Evolutionary conservation across 1,140 invertebrate species (phyloP), one percentile per base, ranked within the genome.

Genomic region (Aphaenogaster floridana): DNA sequence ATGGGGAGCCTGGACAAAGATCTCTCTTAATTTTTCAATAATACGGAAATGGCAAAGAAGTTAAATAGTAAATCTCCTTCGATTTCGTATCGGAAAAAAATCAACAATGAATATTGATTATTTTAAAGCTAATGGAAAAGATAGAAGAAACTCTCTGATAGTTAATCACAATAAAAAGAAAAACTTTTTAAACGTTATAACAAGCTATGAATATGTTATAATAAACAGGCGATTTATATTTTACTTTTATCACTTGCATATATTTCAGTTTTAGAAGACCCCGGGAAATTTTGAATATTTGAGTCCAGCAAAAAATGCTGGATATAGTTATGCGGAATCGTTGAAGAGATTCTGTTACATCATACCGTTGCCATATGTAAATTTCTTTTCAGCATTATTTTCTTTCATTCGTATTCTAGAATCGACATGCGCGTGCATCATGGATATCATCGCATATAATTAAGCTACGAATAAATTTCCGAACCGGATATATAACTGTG

Each of bases 291-390:
- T 77, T 57, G 4, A 15, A 52, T 0, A 17, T 3, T 50, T 28
- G 28, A 36, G 2, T 57, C 0, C 2, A 64, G 28, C 28, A 42
- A 57, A 48, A 74, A 57, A 3, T 21, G n/a, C 2, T 76, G 9
- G 7, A 76, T 54, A 50, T 36, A 3, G 50, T 28, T 77, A 77
- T n/a, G 17, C 7, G 34, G 2, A 72, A 72, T 54, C 1, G 21
- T 61, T 77, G 61, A 77, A 15, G 8, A 59, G 13, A 28, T 45
- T 77, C 3, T 28, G 13, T 77, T 61, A 77, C 21, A 3, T 61
- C 74, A 45, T 45, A 17, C 7, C 8, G 8, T 39, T 28, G 21
- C 0, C 1, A 59, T 77, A 45, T 45, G n/a, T 28, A 77, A 77
- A 59, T 45, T 45, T 42, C 13, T 57, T 61, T 28, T 6, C 7